These are phyloP conservation scores for Antheraea yamamai DNA, from an alignment of 2,888 invertebrate species.

Conservation along the genomic window DNA sequence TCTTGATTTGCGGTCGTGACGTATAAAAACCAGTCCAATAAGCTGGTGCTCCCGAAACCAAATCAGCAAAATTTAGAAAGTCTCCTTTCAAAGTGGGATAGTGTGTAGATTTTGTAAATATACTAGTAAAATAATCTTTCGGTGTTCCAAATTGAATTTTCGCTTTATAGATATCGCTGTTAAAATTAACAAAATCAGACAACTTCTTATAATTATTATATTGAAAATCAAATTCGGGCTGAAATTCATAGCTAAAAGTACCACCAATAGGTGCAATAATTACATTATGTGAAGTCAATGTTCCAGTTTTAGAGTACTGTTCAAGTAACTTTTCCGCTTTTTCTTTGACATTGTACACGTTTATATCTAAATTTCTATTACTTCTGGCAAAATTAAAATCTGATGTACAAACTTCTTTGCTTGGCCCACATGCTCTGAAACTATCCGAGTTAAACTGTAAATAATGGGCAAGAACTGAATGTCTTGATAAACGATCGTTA, in stretches of 20 bases:
- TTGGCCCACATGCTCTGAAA: constrained; percentile 66
- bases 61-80: constrained; percentile 97
- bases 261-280: constrained; percentile 96
- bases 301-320: constrained; percentile 94
- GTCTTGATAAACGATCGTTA: constrained; percentile 57
- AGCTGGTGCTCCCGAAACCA: constrained; percentile 91
- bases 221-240: constrained; percentile 96
- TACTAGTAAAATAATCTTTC: constrained; percentile 90
- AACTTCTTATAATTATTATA: constrained; percentile 94
- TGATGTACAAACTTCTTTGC: constrained; percentile 47
- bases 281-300: constrained; percentile 93
- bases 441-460: constrained; percentile 68
- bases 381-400: constrained; percentile 87
- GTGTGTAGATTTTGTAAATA: constrained; percentile 82
- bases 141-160: constrained; percentile 94
- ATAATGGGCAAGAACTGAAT: constrained; percentile 62
- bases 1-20: constrained; percentile 92
- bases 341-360: constrained; percentile 90
- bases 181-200: constrained; percentile 91
- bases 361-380: constrained; percentile 88
- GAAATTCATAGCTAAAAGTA: constrained; percentile 93
- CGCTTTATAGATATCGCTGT: constrained; percentile 86
- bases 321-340: constrained; percentile 92
- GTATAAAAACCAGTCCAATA: constrained; percentile 99
- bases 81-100: constrained; percentile 92